Evolutionary conservation across 2,888 invertebrate species (phyloP).

Genomic region (Mythimna pallens): DNA sequence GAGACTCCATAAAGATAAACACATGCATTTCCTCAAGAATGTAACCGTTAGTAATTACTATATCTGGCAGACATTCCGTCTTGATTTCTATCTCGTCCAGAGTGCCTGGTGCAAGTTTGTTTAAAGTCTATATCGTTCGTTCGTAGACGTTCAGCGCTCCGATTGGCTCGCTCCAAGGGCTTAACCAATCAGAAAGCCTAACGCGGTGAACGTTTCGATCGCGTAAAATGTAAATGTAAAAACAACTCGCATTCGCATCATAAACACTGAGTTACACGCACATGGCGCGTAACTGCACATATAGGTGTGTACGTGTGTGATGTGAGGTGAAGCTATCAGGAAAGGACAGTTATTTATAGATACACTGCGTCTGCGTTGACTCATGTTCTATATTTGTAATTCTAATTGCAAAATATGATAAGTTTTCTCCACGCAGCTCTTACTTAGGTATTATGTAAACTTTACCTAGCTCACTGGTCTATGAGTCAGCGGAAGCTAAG

Average conservation of each 20-base stretch:
- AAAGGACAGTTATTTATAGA: conserved; percentile 41
- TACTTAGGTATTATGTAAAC: conserved; percentile 3
- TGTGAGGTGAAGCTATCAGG: conserved; percentile 37
- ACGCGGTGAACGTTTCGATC: no score
- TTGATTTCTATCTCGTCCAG: conserved; percentile 30
- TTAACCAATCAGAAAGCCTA: no score
- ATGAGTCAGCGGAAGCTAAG: neutral
- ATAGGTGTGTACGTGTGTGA: neutral
- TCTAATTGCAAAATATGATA: conserved; percentile 31
- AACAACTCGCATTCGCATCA: conserved; percentile 3
- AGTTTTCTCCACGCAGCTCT: conserved; percentile 19
- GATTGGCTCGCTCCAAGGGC: no score
- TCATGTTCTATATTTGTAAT: conserved; percentile 39
- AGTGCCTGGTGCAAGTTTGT: no score
- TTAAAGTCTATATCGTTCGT: no score
- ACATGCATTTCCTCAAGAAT: conserved; percentile 1
- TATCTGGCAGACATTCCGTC: conserved; percentile 28
- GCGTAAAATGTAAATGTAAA: no score
- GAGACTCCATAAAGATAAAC: conserved; percentile 12
- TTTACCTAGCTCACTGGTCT: neutral
- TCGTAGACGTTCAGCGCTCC: no score
- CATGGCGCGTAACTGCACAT: conserved; percentile 14
- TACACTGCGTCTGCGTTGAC: conserved; percentile 25
- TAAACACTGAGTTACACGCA: conserved; percentile 21
- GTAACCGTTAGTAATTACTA: conserved; percentile 2